Evolutionary conservation across 2,888 invertebrate genomes (phyloP), one percentile per base, ranked within the genome.

Genomic region (Nomada ruficornis): DNA sequence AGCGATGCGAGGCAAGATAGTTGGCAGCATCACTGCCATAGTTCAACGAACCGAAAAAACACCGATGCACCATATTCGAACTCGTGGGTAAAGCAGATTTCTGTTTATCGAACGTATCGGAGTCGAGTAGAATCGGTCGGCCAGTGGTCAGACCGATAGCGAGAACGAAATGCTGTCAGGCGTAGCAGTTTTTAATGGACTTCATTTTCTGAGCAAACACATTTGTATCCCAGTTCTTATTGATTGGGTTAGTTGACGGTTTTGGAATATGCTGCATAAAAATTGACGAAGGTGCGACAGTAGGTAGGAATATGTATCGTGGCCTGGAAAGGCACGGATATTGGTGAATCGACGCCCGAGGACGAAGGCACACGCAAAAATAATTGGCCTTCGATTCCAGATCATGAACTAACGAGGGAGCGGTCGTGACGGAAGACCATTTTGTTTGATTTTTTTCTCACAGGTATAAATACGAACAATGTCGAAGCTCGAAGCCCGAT

Each of bases 311-410:
- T 36, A n/a, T 18, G 50, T 42, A 26, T 26, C 15, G 36, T 36
- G 52, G n/a, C n/a, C 15, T 36, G 36, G 10, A 20, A 18, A 20
- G 15, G n/a, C 23, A 3, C 3, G 15, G 29, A 29, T 47, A 29
- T 44, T 36, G 11, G 59, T 15, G 26, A 47, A 15, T 36, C 44
- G 64, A 59, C 42, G 62, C 55, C 13, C 3, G 47, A 13, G n/a
- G 10, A 57, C 29, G 62, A 62, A 15, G n/a, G 5, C 15, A n/a
- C 11, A 29, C 52, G 77, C 57, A 36, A 52, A 83, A 83, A 83
- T 86, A 80, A 83, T 86, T 81, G 86, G 75, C 86, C 86, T 86
- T 86, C 86, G 86, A 86, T 86, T 86, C 75, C 78, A 59, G 86
- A 80, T 80, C 81, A 44, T 63, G 73, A 52, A 68, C 54, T 69